A percentile compares a stretch with the other conserved stretches of the same genome.
phyloP scores from a whole-genome alignment of 2,888 invertebrate species.

The Coleophora flavipennella region DNA sequence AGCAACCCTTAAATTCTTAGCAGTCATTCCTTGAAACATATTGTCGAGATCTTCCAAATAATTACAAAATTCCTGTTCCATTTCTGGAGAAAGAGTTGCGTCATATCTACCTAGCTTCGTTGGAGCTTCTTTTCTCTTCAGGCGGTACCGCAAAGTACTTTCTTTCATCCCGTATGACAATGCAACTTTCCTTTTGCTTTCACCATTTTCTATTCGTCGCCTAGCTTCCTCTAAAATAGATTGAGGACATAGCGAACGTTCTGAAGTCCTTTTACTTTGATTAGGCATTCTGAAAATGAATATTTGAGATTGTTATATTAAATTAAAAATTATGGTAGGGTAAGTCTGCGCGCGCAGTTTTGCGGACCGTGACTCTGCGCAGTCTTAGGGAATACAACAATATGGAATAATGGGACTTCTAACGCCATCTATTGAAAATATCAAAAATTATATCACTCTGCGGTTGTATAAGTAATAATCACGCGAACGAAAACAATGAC shows the following conservation, averaged over 20 bases:
- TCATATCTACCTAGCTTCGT: neutral
- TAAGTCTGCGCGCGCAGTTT: too few species aligned
- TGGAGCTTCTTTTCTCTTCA: neutral
- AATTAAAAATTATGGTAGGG: too few species aligned
- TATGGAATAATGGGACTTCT: too few species aligned
- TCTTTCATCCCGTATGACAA: neutral
- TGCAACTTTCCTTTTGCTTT: neutral
- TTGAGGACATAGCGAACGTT: neutral
- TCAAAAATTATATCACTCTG: too few species aligned
- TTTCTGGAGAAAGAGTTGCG: conserved; percentile 6
- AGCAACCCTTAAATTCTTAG: conserved; percentile 2
- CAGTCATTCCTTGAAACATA: conserved; percentile 9
- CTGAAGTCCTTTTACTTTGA: neutral
- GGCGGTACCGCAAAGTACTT: neutral
- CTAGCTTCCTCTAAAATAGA: neutral
- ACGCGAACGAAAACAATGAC: too few species aligned
- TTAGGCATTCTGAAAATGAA: neutral
- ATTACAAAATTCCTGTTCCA: conserved; percentile 8
- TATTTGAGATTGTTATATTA: too few species aligned
- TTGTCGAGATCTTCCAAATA: conserved; percentile 4
- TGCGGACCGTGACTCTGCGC: too few species aligned
- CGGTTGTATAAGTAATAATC: too few species aligned
- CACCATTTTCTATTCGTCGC: neutral
- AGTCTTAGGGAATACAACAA: too few species aligned
- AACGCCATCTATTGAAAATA: too few species aligned